Evolutionary conservation across 2,888 invertebrate genomes (phyloP), one percentile per base, ranked within the genome.

Genomic region (Callyntrura guangdongensis): DNA sequence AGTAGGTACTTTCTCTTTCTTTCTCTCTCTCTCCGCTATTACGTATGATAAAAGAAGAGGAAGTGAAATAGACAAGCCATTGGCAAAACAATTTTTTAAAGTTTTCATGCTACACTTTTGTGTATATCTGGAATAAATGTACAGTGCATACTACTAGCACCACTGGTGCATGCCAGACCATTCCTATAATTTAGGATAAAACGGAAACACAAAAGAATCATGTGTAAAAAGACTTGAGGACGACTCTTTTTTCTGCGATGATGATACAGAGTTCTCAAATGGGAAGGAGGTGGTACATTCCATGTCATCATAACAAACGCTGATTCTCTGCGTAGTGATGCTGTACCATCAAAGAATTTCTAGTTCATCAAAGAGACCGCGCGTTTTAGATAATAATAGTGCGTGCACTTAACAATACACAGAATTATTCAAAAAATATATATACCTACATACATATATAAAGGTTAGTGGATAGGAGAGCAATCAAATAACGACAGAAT

Each of bases 71-170:
- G n/a, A 69, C 45, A 67, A 67, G 64, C 84, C 84, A 74, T 20
- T 77, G 64, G 84, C 77, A 77, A 88, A 82, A 86, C 69, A 27
- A 22, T 79, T 79, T 56, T 79, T 53, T 56, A 22, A 36, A 36
- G 59, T 27, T 81, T 81, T 81, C 45, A 27, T 59, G 56, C 36
- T 27, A 14, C 59, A 27, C 59, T 14, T n/a, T 25, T 64, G 20
- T 22, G 14, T 11, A 53, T 11, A 53, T 2, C 53, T 11, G 9
- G 53, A 6, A 14, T 1, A 53, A 53, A 14, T 14, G 61, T 22
- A 22, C 61, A 61, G 20, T 6, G 53, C 53, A 53, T 53, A 14
- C n/a, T 9, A 36, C 6, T 36, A 36, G 36, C 36, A 36, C 53
- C n/a, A 53, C 14, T 53, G 59, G 59, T 59, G 59, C n/a, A n/a